A percentile compares a stretch with the other conserved stretches of the same genome.
These are phyloP conservation scores for Carassius carassius DNA, from an alignment of 2,113 vertebrate species.

Conservation along the genomic window DNA sequence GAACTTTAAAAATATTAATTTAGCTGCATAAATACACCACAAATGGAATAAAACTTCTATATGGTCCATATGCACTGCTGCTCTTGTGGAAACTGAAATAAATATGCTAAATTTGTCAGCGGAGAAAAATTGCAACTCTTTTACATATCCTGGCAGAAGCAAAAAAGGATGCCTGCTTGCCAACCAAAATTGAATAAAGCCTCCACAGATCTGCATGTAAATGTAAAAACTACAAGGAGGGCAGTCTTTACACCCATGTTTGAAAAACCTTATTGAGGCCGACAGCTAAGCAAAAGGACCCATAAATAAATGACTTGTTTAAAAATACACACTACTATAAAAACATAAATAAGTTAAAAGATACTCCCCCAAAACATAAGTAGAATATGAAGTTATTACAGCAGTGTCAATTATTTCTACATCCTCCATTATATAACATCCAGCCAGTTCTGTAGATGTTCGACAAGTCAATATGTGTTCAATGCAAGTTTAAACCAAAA, in stretches of 20 bases:
- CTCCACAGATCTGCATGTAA: neutral
- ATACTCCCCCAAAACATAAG: slow-evolving; percentile 52
- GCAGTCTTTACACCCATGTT: neutral
- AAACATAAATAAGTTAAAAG: slow-evolving; percentile 62
- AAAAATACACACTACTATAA: slow-evolving; percentile 56
- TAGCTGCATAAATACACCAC: slow-evolving; percentile 14
- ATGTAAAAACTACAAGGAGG: neutral
- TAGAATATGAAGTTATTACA: slow-evolving; percentile 62
- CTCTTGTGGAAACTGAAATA: slow-evolving; percentile 17
- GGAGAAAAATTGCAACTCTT: neutral
- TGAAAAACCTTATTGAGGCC: slow-evolving; percentile 36
- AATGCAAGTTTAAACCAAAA: neutral
- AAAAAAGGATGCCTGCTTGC: neutral
- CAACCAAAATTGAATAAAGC: slow-evolving; percentile 34
- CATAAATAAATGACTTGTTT: slow-evolving; percentile 69
- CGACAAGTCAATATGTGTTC: neutral
- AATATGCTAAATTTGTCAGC: neutral
- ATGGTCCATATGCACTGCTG: neutral
- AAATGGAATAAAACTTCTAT: neutral
- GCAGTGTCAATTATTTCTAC: slow-evolving; percentile 64
- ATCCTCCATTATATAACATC: neutral
- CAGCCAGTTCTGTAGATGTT: neutral
- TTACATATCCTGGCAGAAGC: neutral
- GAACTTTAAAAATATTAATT: neutral
- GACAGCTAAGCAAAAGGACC: slow-evolving; percentile 59